Conservation (phyloP, 2,113 vertebrate species). For the Lipophrys pholis region DNA sequence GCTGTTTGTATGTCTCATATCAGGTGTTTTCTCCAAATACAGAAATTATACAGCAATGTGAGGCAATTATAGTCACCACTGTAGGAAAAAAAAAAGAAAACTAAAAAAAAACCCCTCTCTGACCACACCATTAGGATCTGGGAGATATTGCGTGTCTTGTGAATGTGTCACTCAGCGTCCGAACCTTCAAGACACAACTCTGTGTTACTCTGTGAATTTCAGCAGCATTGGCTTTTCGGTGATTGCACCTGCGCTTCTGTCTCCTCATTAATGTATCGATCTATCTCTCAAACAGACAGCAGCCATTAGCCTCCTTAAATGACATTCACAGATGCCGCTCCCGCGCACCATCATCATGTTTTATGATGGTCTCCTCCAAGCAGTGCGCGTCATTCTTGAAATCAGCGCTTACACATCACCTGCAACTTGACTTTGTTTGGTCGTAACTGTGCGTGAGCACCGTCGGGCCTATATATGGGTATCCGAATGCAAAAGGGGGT, state of each 20-base stretch:
- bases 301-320: conserved; percentile 51
- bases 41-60: not conserved
- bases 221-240: conserved; percentile 59
- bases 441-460: conserved; percentile 8
- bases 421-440: conserved; percentile 42
- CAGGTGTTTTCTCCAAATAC: not conserved
- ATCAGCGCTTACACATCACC: conserved; percentile 35
- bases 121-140: conserved; percentile 49
- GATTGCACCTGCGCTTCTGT: conserved; percentile 54
- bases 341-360: conserved; percentile 62
- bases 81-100: not conserved
- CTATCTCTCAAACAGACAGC: conserved; percentile 59
- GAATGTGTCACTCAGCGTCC: conserved; percentile 47
- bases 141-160: conserved; percentile 24
- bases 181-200: conserved; percentile 31
- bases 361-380: not conserved
- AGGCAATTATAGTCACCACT: conserved; percentile 3
- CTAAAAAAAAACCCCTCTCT: conserved; percentile 18
- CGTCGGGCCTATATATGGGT: conserved; percentile 18
- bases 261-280: conserved; percentile 73
- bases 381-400: conserved; percentile 11
- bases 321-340: conserved; percentile 51
- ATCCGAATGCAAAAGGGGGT: conserved; percentile 23
- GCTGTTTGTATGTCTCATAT: not conserved
- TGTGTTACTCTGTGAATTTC: conserved; percentile 64